Conservation (phyloP, 92 coral and sea anemone genomes). For the Zoanthus sansibaricus region DNA sequence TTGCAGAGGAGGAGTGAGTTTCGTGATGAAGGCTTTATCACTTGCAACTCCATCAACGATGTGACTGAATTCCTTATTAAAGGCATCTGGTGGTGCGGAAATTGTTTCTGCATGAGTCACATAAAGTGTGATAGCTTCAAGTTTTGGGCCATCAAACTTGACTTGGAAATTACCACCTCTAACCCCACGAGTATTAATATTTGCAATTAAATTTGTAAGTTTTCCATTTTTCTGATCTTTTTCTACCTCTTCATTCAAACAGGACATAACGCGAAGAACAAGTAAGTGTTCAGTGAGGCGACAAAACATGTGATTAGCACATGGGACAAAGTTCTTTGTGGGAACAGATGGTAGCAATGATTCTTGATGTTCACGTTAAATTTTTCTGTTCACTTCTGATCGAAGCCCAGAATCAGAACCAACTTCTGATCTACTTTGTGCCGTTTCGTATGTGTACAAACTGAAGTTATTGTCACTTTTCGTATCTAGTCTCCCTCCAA, state of each 20-base stretch:
- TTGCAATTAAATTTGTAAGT: conserved; percentile 34
- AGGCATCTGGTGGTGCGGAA: conserved; percentile 53
- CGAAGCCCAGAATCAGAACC: conserved; percentile 8
- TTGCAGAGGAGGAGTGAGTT: conserved; percentile 14
- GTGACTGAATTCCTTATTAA: conserved; percentile 21
- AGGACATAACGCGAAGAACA: conserved; percentile 32
- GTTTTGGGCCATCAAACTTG: conserved; percentile 48
- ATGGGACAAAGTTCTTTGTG: conserved; percentile 34
- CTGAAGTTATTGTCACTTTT: neutral
- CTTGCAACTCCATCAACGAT: conserved; percentile 54
- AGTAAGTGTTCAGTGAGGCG: conserved; percentile 57
- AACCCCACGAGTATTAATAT: conserved; percentile 56
- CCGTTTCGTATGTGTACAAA: conserved; percentile 1
- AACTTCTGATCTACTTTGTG: conserved; percentile 15
- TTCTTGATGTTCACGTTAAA: conserved; percentile 50
- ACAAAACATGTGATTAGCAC: conserved; percentile 59
- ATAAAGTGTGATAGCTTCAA: conserved; percentile 48
- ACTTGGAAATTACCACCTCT: conserved; percentile 56
- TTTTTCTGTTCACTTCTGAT: conserved; percentile 17
- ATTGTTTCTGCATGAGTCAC: conserved; percentile 29
- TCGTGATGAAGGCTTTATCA: conserved; percentile 10
- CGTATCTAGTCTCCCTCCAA: neutral
- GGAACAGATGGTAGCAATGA: conserved; percentile 51
- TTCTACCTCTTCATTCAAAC: conserved; percentile 44
- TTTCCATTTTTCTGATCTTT: conserved; percentile 48